Evolutionary conservation across 2,888 invertebrate species (phyloP).

Genomic region (Parnassius smintheus): DNA sequence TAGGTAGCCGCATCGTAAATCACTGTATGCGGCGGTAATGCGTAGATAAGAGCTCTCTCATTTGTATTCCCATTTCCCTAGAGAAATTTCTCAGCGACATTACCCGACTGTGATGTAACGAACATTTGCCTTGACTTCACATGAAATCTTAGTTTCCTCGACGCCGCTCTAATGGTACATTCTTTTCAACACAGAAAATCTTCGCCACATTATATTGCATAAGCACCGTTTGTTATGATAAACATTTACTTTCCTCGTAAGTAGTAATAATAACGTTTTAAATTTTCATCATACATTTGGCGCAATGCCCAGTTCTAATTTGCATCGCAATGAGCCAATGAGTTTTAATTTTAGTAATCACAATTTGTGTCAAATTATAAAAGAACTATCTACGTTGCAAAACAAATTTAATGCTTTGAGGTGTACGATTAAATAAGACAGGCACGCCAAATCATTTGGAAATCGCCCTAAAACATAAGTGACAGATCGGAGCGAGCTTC

Average conservation of each 20-base stretch:
- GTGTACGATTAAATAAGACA: constrained; percentile 9
- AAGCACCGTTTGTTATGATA: constrained; percentile 4
- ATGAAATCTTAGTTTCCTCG: constrained; percentile 43
- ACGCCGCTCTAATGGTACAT: constrained; percentile 30
- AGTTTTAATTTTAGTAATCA: background rate
- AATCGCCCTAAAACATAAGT: constrained; percentile 37
- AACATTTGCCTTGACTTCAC: constrained; percentile 54
- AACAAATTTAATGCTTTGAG: constrained; percentile 24
- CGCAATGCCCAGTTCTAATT: background rate
- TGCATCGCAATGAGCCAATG: background rate
- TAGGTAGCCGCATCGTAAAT: constrained; percentile 70
- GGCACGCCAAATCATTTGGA: constrained; percentile 2
- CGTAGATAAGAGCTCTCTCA: constrained; percentile 78
- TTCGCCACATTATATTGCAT: constrained; percentile 26
- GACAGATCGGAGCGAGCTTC: constrained; percentile 44
- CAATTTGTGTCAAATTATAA: background rate
- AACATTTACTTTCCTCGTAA: constrained; percentile 4
- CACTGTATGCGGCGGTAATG: constrained; percentile 70
- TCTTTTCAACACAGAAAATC: constrained; percentile 30
- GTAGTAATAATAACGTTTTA: constrained; percentile 2
- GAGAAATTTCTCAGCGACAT: constrained; percentile 75
- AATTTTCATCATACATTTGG: too few species aligned
- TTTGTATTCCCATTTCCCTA: constrained; percentile 77
- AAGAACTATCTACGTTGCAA: constrained; percentile 3
- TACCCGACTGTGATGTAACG: constrained; percentile 61